Percentiles rank a stretch among this genome's conserved stretches.
Evolutionary conservation across 2,888 invertebrate species (phyloP).

Genomic region (Microdon myrmicae): DNA sequence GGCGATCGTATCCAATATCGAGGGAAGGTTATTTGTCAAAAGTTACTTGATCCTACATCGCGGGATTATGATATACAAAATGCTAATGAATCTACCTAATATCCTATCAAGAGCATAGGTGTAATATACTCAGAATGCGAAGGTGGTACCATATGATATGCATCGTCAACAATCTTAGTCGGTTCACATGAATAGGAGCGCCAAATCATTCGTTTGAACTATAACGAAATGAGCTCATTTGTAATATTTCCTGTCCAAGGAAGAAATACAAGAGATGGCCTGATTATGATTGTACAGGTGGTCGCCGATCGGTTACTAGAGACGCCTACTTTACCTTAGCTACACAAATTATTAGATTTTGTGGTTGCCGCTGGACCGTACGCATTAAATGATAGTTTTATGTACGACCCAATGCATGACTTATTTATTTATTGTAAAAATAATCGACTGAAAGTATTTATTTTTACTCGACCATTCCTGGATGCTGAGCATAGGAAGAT

Average conservation of each 20-base stretch:
- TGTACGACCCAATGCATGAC: constrained; percentile 84
- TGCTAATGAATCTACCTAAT: constrained; percentile 60
- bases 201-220: constrained; percentile 69
- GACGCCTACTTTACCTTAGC: constrained; percentile 64
- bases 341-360: constrained; percentile 72
- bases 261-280: constrained; percentile 76
- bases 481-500: constrained; percentile 76
- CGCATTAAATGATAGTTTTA: constrained; percentile 79
- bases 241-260: constrained; percentile 70
- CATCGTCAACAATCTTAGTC: constrained; percentile 77
- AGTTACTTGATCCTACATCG: constrained; percentile 58
- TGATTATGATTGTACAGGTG: constrained; percentile 75
- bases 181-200: constrained; percentile 71
- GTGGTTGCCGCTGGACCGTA: constrained; percentile 87
- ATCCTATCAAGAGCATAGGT: constrained; percentile 70
- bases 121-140: constrained; percentile 80
- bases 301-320: constrained; percentile 70
- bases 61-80: constrained; percentile 61
- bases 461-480: constrained; percentile 87
- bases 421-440: constrained; percentile 75
- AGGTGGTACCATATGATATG: constrained; percentile 75
- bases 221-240: constrained; percentile 66
- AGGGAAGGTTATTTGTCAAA: constrained; percentile 61
- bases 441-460: constrained; percentile 80
- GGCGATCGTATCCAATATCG: constrained; percentile 62